phyloP scores from a whole-genome alignment of 2,113 vertebrate genomes.

The Thamnophis sirtalis region DNA sequence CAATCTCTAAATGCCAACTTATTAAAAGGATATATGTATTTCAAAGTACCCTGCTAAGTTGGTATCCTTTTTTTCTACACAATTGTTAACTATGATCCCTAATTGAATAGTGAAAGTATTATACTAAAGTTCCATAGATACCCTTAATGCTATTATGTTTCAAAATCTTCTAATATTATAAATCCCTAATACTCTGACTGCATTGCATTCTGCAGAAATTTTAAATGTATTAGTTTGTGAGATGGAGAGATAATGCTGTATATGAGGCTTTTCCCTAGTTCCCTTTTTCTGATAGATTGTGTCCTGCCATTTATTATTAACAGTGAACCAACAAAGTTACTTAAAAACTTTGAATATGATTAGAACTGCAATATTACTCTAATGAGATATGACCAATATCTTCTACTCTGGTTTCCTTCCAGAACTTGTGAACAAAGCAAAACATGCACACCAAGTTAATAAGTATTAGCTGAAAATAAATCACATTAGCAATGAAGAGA shows the following conservation, averaged over 20 bases:
- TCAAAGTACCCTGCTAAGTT: not conserved
- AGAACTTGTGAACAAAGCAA: constrained; percentile 22
- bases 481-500: constrained; percentile 31
- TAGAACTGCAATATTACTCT: not conserved
- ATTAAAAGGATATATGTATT: not conserved
- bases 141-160: not conserved
- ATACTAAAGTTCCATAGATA: not conserved
- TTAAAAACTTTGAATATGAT: not conserved
- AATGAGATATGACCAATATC: constrained; percentile 18
- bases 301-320: not conserved
- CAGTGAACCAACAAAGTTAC: not conserved
- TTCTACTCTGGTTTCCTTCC: not conserved
- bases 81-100: not conserved
- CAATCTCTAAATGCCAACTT: not conserved
- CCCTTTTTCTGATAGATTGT: not conserved
- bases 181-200: not conserved
- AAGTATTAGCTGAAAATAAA: constrained; percentile 58
- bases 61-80: not conserved
- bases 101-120: not conserved
- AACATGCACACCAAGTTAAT: constrained; percentile 53
- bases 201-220: not conserved
- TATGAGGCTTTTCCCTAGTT: not conserved
- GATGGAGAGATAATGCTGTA: not conserved
- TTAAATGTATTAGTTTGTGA: not conserved
- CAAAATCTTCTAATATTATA: not conserved